Percentiles rank a stretch among this genome's conserved stretches.
phyloP scores from a whole-genome alignment of 2,888 invertebrate species.

The Apamea crenata region DNA sequence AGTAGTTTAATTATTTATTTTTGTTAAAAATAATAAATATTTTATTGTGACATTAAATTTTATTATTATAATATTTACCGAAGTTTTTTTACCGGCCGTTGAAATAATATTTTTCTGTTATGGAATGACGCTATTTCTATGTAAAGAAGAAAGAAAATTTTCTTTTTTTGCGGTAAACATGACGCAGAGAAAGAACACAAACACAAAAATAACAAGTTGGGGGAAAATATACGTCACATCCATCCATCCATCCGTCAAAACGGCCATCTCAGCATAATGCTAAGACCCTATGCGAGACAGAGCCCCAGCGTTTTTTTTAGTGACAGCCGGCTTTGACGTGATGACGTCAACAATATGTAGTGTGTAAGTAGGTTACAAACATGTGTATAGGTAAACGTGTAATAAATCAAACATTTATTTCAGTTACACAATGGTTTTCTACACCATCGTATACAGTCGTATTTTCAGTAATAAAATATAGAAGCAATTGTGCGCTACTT shows the following conservation, averaged over 20 bases:
- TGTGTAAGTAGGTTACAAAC: neutral
- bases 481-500: neutral
- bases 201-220: too few species aligned
- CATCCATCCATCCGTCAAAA: too few species aligned
- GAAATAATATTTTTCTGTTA: neutral
- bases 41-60: constrained; percentile 25
- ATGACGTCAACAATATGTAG: too few species aligned
- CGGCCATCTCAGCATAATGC: too few species aligned
- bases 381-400: neutral
- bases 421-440: neutral
- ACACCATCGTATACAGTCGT: neutral
- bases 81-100: constrained; percentile 25
- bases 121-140: neutral
- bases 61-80: constrained; percentile 28
- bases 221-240: too few species aligned
- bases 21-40: constrained; percentile 43
- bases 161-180: too few species aligned
- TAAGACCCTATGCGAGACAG: too few species aligned
- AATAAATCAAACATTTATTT: constrained; percentile 30
- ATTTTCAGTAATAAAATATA: constrained; percentile 14
- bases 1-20: constrained; percentile 40
- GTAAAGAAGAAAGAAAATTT: neutral
- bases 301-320: too few species aligned
- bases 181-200: too few species aligned
- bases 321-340: too few species aligned